Base-by-base conservation (phyloP, 2,113 vertebrate genomes). In the Heterotilapia buettikoferi region DNA sequence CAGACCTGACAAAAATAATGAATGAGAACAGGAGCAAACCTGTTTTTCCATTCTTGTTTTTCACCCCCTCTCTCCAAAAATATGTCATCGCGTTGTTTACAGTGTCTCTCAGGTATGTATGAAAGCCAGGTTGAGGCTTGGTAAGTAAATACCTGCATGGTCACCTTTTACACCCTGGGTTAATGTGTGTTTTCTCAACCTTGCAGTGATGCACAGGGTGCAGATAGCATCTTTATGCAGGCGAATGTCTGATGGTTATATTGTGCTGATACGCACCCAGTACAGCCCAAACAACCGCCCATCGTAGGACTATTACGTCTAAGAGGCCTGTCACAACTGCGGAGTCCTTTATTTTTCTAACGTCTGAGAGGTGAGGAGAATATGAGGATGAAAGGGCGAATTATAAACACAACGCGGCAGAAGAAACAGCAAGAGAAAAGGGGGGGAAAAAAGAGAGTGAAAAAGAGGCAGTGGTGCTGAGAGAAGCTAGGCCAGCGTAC, bases 221-320 rank as follows among this genome's bases (percentile, higher is more conserved):
- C 33, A 92, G 95, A 96, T 96, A 93, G 59, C 82, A 95, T 94
- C 92, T 94, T 89, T 24, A 95, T 94, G 95, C 93, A 87, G 96
- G 95, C 57, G 82, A 92, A 82, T 57, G 80, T 92, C 88, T 88
- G 92, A 91, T 90, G 92, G 86, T 68, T 86, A 91, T 78, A 59
- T 83, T 59, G 50, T 81, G 88, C 88, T 87, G 86, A 79, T 86
- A 84, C 14, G 50, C 31, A 66, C 76, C 84, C 68, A 90, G 82
- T 83, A 86, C 89, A 93, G 79, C 84, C 87, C 90, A 93, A 95
- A 96, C 92, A 95, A 92, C 87, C 85, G 66, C 84, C 89, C 83
- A 91, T 84, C 26, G 66, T 43, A 47, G 84, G 86, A 66, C 83
- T 93, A 89, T 94, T 95, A 87, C 94, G 90, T 95, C 91, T 92